Evolutionary conservation across 2,797 vertebrate genomes (phyloP).

Genomic region (Discoglossus pictus): DNA sequence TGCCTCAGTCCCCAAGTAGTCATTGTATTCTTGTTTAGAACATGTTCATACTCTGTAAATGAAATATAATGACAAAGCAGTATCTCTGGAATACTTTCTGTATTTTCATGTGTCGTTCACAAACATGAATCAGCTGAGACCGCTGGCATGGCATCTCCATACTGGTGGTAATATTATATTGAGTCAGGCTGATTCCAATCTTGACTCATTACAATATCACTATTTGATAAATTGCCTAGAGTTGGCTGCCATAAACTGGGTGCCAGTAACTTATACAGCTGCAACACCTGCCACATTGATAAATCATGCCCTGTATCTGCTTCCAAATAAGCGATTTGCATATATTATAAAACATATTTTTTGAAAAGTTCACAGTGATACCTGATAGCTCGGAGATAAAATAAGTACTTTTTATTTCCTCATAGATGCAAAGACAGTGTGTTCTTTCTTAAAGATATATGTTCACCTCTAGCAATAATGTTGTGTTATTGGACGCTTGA

Average conservation of each 20-base stretch:
- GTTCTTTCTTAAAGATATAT: conserved; percentile 47
- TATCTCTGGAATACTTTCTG: too few relatives aligned
- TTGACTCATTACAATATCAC: conserved; percentile 44
- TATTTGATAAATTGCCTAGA: conserved; percentile 43
- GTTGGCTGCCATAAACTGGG: conserved; percentile 41
- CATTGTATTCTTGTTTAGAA: too few relatives aligned
- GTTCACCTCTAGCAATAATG: conserved; percentile 60
- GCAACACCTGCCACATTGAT: conserved; percentile 48
- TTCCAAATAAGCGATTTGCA: conserved; percentile 41
- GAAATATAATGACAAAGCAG: too few relatives aligned
- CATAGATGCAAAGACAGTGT: conserved; percentile 15
- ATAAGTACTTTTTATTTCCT: conserved; percentile 20
- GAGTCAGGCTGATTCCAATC: conserved; percentile 35
- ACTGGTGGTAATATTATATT: conserved; percentile 36
- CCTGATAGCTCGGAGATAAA: conserved; percentile 15
- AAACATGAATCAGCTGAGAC: background rate
- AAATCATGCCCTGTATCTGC: conserved; percentile 39
- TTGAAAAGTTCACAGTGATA: conserved; percentile 12
- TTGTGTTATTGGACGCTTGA: conserved; percentile 58
- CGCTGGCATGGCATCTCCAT: conserved; percentile 11
- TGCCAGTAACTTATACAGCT: conserved; percentile 45
- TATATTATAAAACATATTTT: conserved; percentile 32
- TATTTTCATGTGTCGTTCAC: too few relatives aligned
- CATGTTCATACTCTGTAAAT: too few relatives aligned
- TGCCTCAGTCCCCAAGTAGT: too few relatives aligned